phyloP scores from a whole-genome alignment of 2,113 vertebrate species.

The Melanerpes formicivorus region DNA sequence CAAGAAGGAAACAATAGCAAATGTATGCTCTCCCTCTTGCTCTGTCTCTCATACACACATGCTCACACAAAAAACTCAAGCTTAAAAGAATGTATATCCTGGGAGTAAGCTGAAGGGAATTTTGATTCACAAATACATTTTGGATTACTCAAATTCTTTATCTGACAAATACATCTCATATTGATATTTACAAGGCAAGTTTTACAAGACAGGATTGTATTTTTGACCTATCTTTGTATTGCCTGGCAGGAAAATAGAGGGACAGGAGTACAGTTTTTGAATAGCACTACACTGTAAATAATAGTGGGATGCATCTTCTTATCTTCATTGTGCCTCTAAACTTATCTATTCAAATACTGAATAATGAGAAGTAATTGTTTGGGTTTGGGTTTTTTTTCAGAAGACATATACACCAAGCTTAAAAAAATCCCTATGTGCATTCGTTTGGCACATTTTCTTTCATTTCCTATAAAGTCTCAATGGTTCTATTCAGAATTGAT shows the following conservation, averaged over 20 bases:
- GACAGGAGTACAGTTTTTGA: not conserved
- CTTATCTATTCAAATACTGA: not conserved
- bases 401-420: not conserved
- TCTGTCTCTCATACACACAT: not conserved
- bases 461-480: not conserved
- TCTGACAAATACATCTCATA: not conserved
- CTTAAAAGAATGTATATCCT: not conserved
- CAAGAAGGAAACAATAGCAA: not conserved
- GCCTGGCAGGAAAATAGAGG: not conserved
- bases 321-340: not conserved
- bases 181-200: not conserved
- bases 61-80: not conserved
- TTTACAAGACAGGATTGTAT: not conserved
- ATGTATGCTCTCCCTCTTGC: not conserved
- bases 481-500: not conserved
- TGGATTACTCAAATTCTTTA: not conserved
- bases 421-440: not conserved
- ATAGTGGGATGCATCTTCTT: not conserved
- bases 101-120: not conserved
- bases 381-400: no score
- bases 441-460: not conserved
- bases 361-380: not conserved
- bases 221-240: not conserved
- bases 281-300: not conserved
- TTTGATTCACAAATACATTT: not conserved